Evolutionary conservation across 2,888 invertebrate genomes (phyloP).

Genomic region (Strigamia transsilvanica): DNA sequence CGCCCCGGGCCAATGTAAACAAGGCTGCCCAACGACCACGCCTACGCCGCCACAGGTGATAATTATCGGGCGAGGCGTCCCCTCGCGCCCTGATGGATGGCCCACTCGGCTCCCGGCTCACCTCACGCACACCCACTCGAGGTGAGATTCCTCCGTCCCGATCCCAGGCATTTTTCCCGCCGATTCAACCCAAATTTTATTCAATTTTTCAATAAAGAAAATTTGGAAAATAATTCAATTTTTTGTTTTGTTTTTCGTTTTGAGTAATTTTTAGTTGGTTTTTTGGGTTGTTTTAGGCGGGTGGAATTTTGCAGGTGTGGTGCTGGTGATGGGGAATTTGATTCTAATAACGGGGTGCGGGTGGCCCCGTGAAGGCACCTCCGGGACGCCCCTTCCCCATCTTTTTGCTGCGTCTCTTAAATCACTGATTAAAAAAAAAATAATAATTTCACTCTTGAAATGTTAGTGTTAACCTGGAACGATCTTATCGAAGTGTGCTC

Average conservation of each 20-base stretch:
- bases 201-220: too few species aligned
- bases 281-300: too few species aligned
- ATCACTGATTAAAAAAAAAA: constrained; percentile 37
- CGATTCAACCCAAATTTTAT: too few species aligned
- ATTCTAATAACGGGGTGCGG: constrained; percentile 44
- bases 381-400: constrained; percentile 36
- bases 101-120: constrained; percentile 45
- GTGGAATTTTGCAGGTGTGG: constrained; percentile 35
- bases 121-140: constrained; percentile 44
- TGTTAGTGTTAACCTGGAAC: constrained; percentile 31
- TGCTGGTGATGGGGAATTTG: constrained; percentile 37
- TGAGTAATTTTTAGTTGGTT: too few species aligned
- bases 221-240: too few species aligned
- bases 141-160: constrained; percentile 36
- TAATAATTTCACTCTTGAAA: too few species aligned
- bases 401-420: constrained; percentile 7
- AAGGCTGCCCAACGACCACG: constrained; percentile 44
- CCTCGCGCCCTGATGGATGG: constrained; percentile 48
- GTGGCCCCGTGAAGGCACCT: constrained; percentile 34
- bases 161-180: too few species aligned
- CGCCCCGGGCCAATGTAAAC: constrained; percentile 50
- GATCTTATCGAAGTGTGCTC: constrained; percentile 10
- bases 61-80: constrained; percentile 48
- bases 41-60: constrained; percentile 50
- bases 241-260: too few species aligned